Percentiles rank a stretch among this genome's conserved stretches.
Evolutionary conservation across 2,888 invertebrate species (phyloP).

Genomic region (Nymphalis urticae): DNA sequence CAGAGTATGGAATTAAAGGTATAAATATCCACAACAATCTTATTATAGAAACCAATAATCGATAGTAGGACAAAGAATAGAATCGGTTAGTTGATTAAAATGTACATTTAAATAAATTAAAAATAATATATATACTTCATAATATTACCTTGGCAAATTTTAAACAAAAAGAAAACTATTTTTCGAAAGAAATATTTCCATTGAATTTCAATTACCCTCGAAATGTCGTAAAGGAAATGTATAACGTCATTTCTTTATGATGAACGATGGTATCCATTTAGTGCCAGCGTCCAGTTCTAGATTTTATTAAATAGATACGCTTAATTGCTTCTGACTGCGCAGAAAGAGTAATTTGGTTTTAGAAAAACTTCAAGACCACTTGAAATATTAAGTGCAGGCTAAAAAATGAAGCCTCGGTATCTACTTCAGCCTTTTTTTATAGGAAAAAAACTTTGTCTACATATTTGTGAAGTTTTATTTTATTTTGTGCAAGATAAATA

Average conservation of each 20-base stretch:
- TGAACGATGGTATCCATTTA: not conserved
- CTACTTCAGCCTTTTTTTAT: constrained; percentile 20
- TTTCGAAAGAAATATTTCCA: not conserved
- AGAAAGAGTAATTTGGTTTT: constrained; percentile 22
- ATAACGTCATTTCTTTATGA: not conserved
- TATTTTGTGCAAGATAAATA: no score
- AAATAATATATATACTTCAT: no score
- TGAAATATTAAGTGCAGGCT: constrained; percentile 27
- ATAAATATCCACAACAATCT: no score
- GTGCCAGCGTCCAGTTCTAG: constrained; percentile 2
- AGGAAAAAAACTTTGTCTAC: constrained; percentile 6
- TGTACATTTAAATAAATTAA: no score
- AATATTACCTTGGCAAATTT: not conserved
- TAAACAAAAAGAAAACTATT: not conserved
- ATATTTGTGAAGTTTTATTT: no score
- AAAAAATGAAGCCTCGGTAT: constrained; percentile 14
- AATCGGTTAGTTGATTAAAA: no score
- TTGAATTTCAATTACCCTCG: not conserved
- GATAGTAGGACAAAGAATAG: no score
- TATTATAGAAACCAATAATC: no score
- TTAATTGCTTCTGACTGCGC: constrained; percentile 21
- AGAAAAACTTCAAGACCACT: constrained; percentile 24
- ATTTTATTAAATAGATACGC: constrained; percentile 29
- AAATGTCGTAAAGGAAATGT: not conserved
- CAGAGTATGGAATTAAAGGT: no score